Evolutionary conservation across 2,888 invertebrate species (phyloP), one percentile per base, ranked within the genome.

Genomic region (Pteria penguin): DNA sequence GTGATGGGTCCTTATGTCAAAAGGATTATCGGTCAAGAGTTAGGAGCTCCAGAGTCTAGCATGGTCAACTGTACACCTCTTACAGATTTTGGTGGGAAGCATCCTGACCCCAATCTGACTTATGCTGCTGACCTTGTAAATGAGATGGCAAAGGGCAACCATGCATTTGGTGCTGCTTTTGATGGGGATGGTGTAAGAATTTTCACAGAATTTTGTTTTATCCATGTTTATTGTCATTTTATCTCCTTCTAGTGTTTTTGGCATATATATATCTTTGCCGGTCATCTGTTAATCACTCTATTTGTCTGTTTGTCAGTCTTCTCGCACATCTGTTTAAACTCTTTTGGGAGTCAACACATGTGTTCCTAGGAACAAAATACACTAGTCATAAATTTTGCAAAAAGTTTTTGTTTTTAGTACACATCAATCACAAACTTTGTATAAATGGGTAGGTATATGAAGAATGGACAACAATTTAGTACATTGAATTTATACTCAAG

Each of bases 1-100:
- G 99, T 99, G 0, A 99, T 99, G 76, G 99, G 99, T 1, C 96
- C 98, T 0, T 99, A 99, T 93, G 97, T 97, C 0, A 94, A 95
- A 84, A 94, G 95, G 72, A 97, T 99, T 84, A 97, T 99, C 90
- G 93, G 96, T 14, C 95, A 96, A 60, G 96, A 97, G 90, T 93
- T 99, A 58, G 96, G 96, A 0, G 96, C 97, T 0, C 93, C 94
- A 1, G 93, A 94, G 1, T 93, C 94, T 55, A 95, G 94, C 88
- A 95, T 96, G 4, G 95, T 97, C 0, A 95, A 97, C 82, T 95
- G 95, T 57, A 94, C 94, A 0, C 97, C 98, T 0, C 93, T 98
- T 73, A 96, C 96, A 82, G 98, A 99, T 93, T 99, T 99, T 92
- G 99, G 99, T 2, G 98, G 98, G 45, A 96, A 76, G 63, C 97